Evolutionary conservation across 2,888 invertebrate genomes (phyloP).

Genomic region (Drosophila sordidapex): DNA sequence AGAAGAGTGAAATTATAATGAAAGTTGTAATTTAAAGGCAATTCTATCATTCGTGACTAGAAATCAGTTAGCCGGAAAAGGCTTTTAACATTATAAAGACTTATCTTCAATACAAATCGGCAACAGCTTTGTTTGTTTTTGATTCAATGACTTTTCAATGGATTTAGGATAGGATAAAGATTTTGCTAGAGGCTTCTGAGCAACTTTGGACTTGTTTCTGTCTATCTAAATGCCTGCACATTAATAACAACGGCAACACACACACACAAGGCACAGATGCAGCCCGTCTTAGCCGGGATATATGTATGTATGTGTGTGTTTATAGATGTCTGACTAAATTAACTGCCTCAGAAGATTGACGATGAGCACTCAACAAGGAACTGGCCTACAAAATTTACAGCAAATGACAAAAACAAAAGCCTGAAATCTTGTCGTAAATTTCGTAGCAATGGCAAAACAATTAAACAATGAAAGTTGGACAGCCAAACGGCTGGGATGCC

Average conservation of each 20-base stretch:
- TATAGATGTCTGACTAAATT: slow-evolving; percentile 60
- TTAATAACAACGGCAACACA: slow-evolving; percentile 50
- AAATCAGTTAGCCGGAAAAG: neutral
- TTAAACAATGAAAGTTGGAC: slow-evolving; percentile 74
- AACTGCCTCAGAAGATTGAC: slow-evolving; percentile 67
- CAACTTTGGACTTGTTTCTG: slow-evolving; percentile 27
- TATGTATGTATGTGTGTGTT: too few relatives aligned
- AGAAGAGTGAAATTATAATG: neutral
- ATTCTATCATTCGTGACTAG: neutral
- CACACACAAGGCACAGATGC: slow-evolving; percentile 21
- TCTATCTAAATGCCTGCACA: slow-evolving; percentile 49
- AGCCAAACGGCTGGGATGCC: slow-evolving; percentile 52
- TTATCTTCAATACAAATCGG: neutral
- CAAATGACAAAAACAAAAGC: slow-evolving; percentile 44
- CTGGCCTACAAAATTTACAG: slow-evolving; percentile 32
- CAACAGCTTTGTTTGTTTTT: neutral
- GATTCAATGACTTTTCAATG: slow-evolving; percentile 1
- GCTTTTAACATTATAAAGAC: neutral
- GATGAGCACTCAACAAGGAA: slow-evolving; percentile 38
- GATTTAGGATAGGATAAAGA: neutral
- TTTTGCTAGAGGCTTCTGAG: slow-evolving; percentile 3
- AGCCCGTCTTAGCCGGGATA: slow-evolving; percentile 21
- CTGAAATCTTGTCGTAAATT: slow-evolving; percentile 61
- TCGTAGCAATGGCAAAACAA: slow-evolving; percentile 55
- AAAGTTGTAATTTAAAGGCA: neutral